These are phyloP conservation scores for Crotophaga sulcirostris DNA, from an alignment of 2,113 vertebrate species.

Conservation along the genomic window DNA sequence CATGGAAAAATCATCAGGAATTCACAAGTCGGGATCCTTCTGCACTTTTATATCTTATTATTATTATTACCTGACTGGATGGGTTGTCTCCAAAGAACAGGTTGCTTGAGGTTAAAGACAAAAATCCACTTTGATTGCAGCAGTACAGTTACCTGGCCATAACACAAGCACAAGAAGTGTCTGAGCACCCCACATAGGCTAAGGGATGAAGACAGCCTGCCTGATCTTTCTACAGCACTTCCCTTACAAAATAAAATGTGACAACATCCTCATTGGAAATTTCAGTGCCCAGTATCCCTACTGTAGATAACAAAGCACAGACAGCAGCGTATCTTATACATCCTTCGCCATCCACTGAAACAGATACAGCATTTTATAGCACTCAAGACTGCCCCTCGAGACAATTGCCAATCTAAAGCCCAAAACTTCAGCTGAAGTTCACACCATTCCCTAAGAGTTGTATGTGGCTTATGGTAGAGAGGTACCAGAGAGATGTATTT, in stretches of 20 bases:
- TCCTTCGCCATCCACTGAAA: background rate
- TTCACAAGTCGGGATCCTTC: background rate
- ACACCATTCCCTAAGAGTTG: background rate
- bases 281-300: background rate
- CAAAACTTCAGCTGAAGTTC: background rate
- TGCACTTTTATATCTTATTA: background rate
- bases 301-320: background rate
- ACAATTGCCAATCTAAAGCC: background rate
- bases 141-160: background rate
- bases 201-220: background rate
- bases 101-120: background rate
- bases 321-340: background rate
- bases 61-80: background rate
- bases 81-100: background rate
- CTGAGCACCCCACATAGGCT: accelerated
- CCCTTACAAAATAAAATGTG: background rate
- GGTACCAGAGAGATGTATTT: background rate
- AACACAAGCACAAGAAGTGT: background rate
- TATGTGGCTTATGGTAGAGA: background rate
- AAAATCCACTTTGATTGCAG: background rate
- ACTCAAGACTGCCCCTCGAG: background rate
- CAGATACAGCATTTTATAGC: background rate
- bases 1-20: background rate
- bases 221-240: background rate
- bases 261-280: background rate